Evolutionary conservation across 2,113 vertebrate genomes (phyloP).

Genomic region (Probosciger aterrimus): DNA sequence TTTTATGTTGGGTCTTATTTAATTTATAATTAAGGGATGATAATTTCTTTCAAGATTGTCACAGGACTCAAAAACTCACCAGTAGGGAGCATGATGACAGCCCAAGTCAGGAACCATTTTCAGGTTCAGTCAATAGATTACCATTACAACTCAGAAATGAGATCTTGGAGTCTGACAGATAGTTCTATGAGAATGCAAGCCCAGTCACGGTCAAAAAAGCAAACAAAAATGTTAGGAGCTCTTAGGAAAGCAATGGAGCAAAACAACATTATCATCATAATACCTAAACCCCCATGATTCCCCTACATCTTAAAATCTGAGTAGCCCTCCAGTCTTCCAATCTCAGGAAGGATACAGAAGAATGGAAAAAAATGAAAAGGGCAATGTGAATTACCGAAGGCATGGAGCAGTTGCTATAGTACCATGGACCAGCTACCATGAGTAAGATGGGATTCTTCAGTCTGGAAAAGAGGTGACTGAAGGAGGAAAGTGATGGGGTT

Average conservation of each 20-base stretch:
- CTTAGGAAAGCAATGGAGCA: not conserved
- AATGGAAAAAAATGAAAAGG: not conserved
- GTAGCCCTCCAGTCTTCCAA: not conserved
- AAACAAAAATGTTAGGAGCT: not conserved
- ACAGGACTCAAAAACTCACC: not conserved
- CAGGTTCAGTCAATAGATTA: not conserved
- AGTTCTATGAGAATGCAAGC: not conserved
- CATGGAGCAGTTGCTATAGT: not conserved
- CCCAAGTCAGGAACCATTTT: not conserved
- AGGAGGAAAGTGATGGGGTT: not conserved
- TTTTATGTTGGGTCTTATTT: not conserved
- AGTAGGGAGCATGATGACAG: not conserved
- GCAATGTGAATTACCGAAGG: not conserved
- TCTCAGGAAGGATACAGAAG: not conserved
- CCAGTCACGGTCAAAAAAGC: not conserved
- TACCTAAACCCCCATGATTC: not conserved
- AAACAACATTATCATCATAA: not conserved
- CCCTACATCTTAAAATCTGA: not conserved
- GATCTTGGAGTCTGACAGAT: not conserved
- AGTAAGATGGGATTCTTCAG: not conserved
- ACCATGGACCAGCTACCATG: fast-evolving
- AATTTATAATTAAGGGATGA: not conserved
- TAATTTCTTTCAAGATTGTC: not conserved
- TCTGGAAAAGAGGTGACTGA: not conserved
- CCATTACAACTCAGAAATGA: not conserved